phyloP scores from a whole-genome alignment of 2,888 invertebrate genomes.

The Heteromurus nitidus region DNA sequence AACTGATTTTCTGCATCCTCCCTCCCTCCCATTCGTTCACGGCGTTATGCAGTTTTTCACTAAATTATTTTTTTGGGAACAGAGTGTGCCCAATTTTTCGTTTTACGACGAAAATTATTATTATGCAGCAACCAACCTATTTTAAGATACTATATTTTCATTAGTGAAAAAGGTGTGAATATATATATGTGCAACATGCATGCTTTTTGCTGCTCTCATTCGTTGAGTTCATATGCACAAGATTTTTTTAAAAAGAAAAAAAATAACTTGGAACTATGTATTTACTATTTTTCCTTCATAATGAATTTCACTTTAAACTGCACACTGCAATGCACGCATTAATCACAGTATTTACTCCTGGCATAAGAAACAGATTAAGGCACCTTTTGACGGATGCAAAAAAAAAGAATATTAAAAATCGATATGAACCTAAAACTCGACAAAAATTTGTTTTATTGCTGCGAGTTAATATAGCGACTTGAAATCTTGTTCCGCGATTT shows the following conservation, averaged over 20 bases:
- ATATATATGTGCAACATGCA: too few relatives aligned
- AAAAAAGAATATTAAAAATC: slow-evolving; percentile 13
- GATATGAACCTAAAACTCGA: slow-evolving; percentile 21
- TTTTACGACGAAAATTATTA: background rate
- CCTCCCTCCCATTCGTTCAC: too few relatives aligned
- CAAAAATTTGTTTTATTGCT: background rate
- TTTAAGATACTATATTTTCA: too few relatives aligned
- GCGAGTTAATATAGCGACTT: too few relatives aligned
- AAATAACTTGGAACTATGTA: too few relatives aligned
- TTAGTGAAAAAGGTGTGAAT: too few relatives aligned
- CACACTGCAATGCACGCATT: background rate
- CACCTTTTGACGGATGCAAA: slow-evolving; percentile 22
- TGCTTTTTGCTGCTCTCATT: too few relatives aligned
- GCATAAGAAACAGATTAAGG: background rate
- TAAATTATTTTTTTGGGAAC: slow-evolving; percentile 38
- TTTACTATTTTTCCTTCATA: too few relatives aligned
- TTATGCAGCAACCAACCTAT: too few relatives aligned
- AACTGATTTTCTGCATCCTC: background rate
- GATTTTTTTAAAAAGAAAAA: background rate
- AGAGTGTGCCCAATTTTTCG: slow-evolving; percentile 27
- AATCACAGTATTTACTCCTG: background rate
- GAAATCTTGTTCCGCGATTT: too few relatives aligned
- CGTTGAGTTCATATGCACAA: background rate
- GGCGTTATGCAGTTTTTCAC: slow-evolving; percentile 37
- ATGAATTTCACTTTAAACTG: too few relatives aligned